Conservation (phyloP, 2,797 vertebrate genomes). For the Periparus ater region DNA sequence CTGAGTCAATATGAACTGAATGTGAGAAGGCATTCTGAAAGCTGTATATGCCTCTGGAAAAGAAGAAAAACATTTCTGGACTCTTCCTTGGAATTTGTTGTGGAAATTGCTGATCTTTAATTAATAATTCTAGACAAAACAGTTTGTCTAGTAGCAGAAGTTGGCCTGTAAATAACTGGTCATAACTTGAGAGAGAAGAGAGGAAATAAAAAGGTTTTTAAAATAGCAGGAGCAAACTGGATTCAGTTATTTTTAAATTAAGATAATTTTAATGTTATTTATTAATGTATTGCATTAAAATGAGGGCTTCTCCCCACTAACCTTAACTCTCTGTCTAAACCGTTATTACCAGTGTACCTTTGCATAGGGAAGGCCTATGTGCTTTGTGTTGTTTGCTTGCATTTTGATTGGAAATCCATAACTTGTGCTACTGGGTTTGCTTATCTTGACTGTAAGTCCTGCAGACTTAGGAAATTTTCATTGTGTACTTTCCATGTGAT, state of each 20-base stretch:
- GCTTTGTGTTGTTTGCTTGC: not conserved
- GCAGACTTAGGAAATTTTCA: not conserved
- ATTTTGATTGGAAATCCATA: not conserved
- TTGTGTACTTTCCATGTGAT: not conserved
- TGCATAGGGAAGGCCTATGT: not conserved
- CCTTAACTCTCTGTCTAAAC: not conserved
- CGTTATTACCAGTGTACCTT: not conserved
- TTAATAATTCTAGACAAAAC: constrained; percentile 12
- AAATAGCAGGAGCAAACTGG: not conserved
- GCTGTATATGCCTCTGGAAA: not conserved
- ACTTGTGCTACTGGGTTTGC: not conserved
- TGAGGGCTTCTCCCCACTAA: not conserved
- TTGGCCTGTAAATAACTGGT: not conserved
- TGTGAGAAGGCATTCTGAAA: not conserved
- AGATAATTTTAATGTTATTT: not conserved
- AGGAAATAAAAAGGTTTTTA: not conserved
- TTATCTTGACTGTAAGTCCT: not conserved
- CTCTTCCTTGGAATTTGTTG: constrained; percentile 2
- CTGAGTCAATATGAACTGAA: not conserved
- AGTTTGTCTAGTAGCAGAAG: not conserved
- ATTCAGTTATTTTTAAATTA: not conserved
- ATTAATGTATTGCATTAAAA: not conserved
- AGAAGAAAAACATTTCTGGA: not conserved
- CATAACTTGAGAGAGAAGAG: not conserved
- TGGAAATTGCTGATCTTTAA: constrained; percentile 2